Evolutionary conservation across 2,888 invertebrate genomes (phyloP).

Genomic region (Plagodis pulveraria): DNA sequence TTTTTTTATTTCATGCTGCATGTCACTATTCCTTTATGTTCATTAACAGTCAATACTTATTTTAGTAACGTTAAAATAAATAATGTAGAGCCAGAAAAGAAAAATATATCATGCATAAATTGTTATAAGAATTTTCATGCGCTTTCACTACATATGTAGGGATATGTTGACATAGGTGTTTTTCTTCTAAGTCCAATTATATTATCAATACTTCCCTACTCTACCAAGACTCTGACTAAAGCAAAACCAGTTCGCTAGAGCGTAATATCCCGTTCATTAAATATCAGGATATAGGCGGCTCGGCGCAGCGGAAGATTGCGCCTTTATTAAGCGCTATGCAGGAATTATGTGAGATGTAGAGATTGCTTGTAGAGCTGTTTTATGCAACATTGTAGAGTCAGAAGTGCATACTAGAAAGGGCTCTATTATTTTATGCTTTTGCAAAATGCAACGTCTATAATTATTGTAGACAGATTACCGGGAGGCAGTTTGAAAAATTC

Average conservation of each 20-base stretch:
- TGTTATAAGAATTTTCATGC: too few relatives aligned
- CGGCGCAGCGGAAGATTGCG: conserved; percentile 23
- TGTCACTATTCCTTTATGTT: too few relatives aligned
- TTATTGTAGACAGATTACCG: neutral
- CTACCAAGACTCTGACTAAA: conserved; percentile 3
- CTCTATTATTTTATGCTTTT: conserved; percentile 1
- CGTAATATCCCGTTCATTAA: conserved; percentile 29
- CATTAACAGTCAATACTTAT: too few relatives aligned
- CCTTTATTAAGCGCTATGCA: conserved; percentile 22
- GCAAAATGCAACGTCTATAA: neutral
- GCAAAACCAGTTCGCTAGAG: conserved; percentile 17
- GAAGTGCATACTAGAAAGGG: conserved; percentile 1
- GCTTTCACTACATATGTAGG: too few relatives aligned
- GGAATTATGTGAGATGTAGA: conserved; percentile 15
- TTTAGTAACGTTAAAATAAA: too few relatives aligned
- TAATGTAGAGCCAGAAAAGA: too few relatives aligned
- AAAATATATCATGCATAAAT: too few relatives aligned
- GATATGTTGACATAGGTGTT: too few relatives aligned
- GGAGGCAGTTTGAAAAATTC: too few relatives aligned
- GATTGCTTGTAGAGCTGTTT: conserved; percentile 3
- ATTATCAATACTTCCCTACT: neutral
- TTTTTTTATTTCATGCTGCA: too few relatives aligned
- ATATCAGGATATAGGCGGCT: conserved; percentile 26
- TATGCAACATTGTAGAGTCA: conserved; percentile 15
- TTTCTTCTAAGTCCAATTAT: neutral